Conservation (phyloP, 2,888 invertebrate genomes). For the Smittia aterrima region DNA sequence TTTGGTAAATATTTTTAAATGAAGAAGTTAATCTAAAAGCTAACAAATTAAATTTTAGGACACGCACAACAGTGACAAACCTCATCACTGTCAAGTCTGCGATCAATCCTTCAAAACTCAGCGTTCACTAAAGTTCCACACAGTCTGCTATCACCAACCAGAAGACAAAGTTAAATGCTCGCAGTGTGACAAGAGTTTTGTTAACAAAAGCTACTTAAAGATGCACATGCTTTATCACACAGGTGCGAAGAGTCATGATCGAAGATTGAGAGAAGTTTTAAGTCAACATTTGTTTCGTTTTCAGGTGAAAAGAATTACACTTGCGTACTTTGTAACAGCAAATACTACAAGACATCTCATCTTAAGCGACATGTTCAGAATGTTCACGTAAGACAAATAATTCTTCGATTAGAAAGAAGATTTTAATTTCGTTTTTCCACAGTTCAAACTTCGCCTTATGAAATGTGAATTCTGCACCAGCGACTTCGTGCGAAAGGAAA, state of each 20-base stretch:
- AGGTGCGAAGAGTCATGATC: neutral
- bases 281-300: no score
- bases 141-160: conserved; percentile 25
- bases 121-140: conserved; percentile 34
- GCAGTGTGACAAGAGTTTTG: conserved; percentile 24
- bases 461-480: conserved; percentile 35
- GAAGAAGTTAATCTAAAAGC: neutral
- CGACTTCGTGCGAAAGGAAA: conserved; percentile 33
- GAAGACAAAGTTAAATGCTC: conserved; percentile 32
- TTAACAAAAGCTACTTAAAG: conserved; percentile 27
- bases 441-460: conserved; percentile 27
- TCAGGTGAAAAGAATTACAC: conserved; percentile 28
- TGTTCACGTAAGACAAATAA: conserved; percentile 16
- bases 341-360: conserved; percentile 37
- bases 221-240: conserved; percentile 31
- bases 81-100: conserved; percentile 14
- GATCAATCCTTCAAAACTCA: conserved; percentile 29
- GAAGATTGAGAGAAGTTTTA: neutral
- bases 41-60: neutral
- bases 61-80: conserved; percentile 22
- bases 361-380: conserved; percentile 33
- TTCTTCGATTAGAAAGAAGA: neutral
- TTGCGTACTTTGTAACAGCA: neutral
- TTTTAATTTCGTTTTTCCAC: neutral
- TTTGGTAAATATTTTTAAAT: neutral